Percentiles rank a stretch among this genome's conserved stretches.
Conservation (phyloP, 1,140 invertebrate genomes). For the Drosophila nasuta region DNA sequence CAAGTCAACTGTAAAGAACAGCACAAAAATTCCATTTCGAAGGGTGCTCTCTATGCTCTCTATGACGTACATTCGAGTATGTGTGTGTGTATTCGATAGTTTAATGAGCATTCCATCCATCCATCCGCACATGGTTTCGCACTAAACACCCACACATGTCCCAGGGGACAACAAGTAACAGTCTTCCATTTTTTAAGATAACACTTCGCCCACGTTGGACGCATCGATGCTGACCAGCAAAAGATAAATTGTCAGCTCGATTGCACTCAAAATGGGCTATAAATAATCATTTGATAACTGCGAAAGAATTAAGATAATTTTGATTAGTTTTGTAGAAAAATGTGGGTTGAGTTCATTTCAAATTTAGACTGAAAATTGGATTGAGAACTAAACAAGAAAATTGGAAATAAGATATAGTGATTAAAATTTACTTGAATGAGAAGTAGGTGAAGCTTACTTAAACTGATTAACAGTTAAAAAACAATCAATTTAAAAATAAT, state of each 20-base stretch:
- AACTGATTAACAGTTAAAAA: too few species aligned
- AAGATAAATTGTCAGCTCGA: neutral
- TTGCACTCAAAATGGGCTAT: neutral
- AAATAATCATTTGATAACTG: constrained; percentile 2
- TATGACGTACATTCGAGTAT: neutral
- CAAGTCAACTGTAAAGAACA: constrained; percentile 53
- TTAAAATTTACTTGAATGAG: too few species aligned
- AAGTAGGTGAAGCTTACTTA: too few species aligned
- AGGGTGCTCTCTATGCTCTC: constrained; percentile 11
- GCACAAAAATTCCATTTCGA: constrained; percentile 22
- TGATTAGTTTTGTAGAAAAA: too few species aligned
- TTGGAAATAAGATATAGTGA: too few species aligned
- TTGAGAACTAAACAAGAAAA: too few species aligned
- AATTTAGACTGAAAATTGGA: too few species aligned
- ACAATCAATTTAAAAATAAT: too few species aligned
- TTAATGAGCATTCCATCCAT: constrained; percentile 5
- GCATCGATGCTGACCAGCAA: neutral
- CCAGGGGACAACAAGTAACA: neutral
- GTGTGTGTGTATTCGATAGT: neutral
- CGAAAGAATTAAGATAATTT: too few species aligned
- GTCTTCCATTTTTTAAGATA: neutral
- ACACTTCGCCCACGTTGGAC: neutral
- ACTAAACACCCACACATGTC: neutral
- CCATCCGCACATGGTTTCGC: neutral
- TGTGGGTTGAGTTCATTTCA: too few species aligned